A percentile compares a stretch with the other conserved stretches of the same genome.
These are phyloP conservation scores for Sciaenops ocellatus DNA, from an alignment of 2,797 vertebrate genomes.

Conservation along the genomic window DNA sequence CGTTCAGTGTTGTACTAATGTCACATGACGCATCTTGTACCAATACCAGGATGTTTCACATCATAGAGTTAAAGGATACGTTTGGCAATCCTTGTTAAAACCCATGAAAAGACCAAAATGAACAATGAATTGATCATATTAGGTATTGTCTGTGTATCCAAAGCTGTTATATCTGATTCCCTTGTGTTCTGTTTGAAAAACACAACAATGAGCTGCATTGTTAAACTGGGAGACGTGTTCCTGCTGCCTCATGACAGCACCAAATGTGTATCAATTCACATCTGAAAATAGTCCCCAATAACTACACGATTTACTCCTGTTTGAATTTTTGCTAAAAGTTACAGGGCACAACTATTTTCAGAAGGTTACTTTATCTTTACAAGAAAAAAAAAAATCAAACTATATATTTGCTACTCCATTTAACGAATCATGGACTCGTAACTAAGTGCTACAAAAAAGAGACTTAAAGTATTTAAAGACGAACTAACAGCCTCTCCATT, in stretches of 20 bases:
- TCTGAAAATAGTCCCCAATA: not conserved
- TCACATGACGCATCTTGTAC: not conserved
- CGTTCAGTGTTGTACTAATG: not conserved
- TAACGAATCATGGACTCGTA: not conserved
- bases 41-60: constrained; percentile 6
- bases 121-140: not conserved
- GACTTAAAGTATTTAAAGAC: not conserved
- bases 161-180: too few species aligned
- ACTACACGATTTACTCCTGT: not conserved
- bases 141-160: not conserved
- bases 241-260: not conserved
- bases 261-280: not conserved
- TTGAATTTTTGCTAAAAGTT: not conserved
- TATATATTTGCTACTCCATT: not conserved
- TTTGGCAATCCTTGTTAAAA: constrained; percentile 11
- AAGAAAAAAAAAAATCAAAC: not conserved
- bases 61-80: not conserved
- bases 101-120: not conserved
- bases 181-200: not conserved
- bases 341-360: not conserved
- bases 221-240: not conserved
- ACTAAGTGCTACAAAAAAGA: not conserved
- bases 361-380: not conserved
- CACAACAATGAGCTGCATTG: not conserved
- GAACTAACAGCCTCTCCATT: not conserved